A percentile compares a stretch with the other conserved stretches of the same genome.
Evolutionary conservation across 2,797 vertebrate species (phyloP).

Genomic region (Lemur catta): DNA sequence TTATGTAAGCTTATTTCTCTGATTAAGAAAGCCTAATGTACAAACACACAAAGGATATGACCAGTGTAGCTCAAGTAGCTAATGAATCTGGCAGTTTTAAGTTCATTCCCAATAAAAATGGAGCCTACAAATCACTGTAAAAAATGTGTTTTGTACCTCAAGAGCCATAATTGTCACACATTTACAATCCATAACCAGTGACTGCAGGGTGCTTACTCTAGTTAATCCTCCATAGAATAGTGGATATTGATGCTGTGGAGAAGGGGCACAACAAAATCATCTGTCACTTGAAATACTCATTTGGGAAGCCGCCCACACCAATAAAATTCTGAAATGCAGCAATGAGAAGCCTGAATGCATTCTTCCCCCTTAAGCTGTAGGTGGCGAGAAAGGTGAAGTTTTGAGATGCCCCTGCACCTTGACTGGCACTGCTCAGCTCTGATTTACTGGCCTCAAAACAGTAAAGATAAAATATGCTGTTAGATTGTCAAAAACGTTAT

Average conservation of each 20-base stretch:
- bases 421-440: neutral
- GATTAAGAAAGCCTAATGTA: slow-evolving; percentile 58
- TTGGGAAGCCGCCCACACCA: slow-evolving; percentile 38
- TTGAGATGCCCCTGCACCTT: neutral
- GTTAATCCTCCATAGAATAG: slow-evolving; percentile 54
- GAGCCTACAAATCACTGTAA: slow-evolving; percentile 44
- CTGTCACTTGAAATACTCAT: slow-evolving; percentile 52
- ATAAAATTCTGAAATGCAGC: slow-evolving; percentile 69
- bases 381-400: slow-evolving; percentile 26
- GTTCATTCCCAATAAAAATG: slow-evolving; percentile 63
- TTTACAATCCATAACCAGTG: slow-evolving; percentile 70
- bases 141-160: slow-evolving; percentile 32
- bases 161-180: slow-evolving; percentile 60
- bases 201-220: slow-evolving; percentile 36
- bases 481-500: neutral
- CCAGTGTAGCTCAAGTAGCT: slow-evolving; percentile 28
- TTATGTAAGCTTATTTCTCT: slow-evolving; percentile 13
- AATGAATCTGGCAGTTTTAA: slow-evolving; percentile 46
- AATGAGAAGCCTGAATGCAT: neutral
- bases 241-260: slow-evolving; percentile 1
- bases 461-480: neutral
- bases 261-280: slow-evolving; percentile 50
- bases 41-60: slow-evolving; percentile 25
- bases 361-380: neutral
- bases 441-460: neutral